A percentile compares a stretch with the other conserved stretches of the same genome.
These are phyloP conservation scores for Pherbina coryleti DNA, from an alignment of 2,888 invertebrate species.

Conservation along the genomic window DNA sequence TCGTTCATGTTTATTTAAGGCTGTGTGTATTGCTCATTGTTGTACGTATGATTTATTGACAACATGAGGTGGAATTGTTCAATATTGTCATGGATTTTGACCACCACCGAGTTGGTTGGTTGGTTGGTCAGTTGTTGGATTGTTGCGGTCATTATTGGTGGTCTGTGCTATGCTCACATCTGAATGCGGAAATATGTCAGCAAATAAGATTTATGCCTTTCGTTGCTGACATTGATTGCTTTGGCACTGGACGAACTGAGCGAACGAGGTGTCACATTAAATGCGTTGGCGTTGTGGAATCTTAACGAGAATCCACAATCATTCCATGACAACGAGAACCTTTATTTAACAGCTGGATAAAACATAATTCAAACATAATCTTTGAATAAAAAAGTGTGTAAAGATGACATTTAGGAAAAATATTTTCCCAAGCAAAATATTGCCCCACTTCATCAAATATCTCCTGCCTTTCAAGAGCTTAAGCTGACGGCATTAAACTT, in stretches of 20 bases:
- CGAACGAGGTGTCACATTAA: background rate
- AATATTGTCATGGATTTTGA: conserved; percentile 15
- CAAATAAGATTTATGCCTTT: background rate
- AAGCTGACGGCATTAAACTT: background rate
- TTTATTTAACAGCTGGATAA: background rate
- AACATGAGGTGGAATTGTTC: background rate
- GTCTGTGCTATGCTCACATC: background rate
- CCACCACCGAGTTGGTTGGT: background rate
- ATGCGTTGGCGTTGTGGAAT: background rate
- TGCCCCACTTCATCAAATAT: background rate
- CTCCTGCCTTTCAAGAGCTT: background rate
- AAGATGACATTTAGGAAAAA: background rate
- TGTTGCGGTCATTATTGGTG: too few relatives aligned
- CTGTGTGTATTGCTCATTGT: background rate
- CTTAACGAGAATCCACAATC: background rate
- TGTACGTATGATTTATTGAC: conserved; percentile 17
- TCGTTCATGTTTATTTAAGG: conserved; percentile 4
- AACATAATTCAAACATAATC: background rate
- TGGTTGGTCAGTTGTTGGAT: too few relatives aligned
- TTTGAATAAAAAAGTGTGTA: background rate
- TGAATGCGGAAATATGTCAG: conserved; percentile 11
- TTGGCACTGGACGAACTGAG: background rate
- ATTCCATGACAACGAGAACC: too few relatives aligned
- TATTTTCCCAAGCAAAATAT: background rate
- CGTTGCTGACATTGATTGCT: background rate